A percentile compares a stretch with the other conserved stretches of the same genome.
These are phyloP conservation scores for Sigmodon hispidus DNA, from an alignment of 2,113 vertebrate genomes.

Conservation along the genomic window DNA sequence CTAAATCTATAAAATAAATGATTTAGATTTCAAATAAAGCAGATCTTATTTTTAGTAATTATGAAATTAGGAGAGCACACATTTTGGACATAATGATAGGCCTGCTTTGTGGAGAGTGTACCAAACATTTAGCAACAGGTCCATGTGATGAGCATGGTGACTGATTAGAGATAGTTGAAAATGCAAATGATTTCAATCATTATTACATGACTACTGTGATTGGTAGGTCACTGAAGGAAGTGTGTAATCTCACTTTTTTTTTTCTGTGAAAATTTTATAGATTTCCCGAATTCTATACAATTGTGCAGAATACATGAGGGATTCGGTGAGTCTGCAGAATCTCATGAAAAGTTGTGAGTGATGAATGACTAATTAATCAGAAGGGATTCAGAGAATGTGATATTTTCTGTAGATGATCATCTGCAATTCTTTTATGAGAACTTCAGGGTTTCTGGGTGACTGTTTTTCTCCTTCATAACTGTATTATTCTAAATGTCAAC, in stretches of 20 bases:
- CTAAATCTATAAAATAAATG: background rate
- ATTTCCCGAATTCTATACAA: background rate
- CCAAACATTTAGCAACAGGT: background rate
- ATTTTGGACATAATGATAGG: background rate
- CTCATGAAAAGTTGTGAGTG: background rate
- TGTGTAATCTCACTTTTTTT: background rate
- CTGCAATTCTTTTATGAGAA: background rate
- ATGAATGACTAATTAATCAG: conserved; percentile 25
- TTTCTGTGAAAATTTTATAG: background rate
- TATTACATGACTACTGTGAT: background rate
- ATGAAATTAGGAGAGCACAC: background rate
- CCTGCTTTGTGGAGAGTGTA: background rate
- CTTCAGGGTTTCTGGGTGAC: background rate
- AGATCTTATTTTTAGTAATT: background rate
- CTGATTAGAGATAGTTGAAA: background rate
- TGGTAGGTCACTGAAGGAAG: background rate
- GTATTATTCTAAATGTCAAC: conserved; percentile 4
- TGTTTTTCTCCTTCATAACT: background rate
- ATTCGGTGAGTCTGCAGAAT: background rate
- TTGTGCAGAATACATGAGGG: background rate
- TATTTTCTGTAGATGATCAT: background rate
- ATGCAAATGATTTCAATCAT: background rate
- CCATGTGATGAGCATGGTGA: background rate
- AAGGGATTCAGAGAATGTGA: background rate
- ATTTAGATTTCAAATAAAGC: background rate